Evolutionary conservation across 2,797 vertebrate genomes (phyloP).

Genomic region (Huso huso): DNA sequence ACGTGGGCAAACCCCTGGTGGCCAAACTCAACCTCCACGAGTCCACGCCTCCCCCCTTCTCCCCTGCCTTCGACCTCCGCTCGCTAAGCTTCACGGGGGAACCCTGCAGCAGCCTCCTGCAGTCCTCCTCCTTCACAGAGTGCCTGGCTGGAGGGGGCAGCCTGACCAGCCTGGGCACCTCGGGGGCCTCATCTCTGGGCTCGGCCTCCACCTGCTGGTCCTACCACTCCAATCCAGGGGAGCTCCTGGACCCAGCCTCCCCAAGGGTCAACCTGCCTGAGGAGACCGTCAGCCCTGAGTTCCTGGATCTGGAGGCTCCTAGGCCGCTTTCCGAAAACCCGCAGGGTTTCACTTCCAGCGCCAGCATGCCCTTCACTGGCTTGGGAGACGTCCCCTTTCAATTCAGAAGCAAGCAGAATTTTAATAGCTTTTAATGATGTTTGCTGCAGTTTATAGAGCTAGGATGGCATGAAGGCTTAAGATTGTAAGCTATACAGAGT

Average conservation of each 20-base stretch:
- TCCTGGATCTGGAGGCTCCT: constrained; percentile 25
- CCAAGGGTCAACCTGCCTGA: constrained; percentile 52
- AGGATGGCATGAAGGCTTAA: too few species aligned
- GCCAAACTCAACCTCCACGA: constrained; percentile 75
- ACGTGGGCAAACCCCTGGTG: constrained; percentile 72
- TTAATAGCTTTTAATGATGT: constrained; percentile 7
- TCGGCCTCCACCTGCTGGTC: constrained; percentile 31
- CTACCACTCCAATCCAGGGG: constrained; percentile 17
- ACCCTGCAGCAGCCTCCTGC: constrained; percentile 12
- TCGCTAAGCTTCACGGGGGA: constrained; percentile 22
- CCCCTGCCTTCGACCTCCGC: constrained; percentile 30
- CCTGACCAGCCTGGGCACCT: neutral
- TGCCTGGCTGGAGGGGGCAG: neutral
- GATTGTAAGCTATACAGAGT: too few species aligned
- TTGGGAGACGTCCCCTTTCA: constrained; percentile 36
- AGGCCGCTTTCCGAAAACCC: constrained; percentile 27
- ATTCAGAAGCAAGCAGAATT: constrained; percentile 46
- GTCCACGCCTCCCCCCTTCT: constrained; percentile 21
- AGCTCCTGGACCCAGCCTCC: neutral
- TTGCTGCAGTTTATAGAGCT: too few species aligned
- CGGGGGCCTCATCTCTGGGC: constrained; percentile 27
- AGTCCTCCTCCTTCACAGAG: constrained; percentile 36
- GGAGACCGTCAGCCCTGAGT: constrained; percentile 49
- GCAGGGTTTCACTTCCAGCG: constrained; percentile 21
- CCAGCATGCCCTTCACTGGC: constrained; percentile 39